Percentiles rank a stretch among this genome's conserved stretches.
Evolutionary conservation across 2,113 vertebrate genomes (phyloP).

Genomic region (Paedocypris sp.): DNA sequence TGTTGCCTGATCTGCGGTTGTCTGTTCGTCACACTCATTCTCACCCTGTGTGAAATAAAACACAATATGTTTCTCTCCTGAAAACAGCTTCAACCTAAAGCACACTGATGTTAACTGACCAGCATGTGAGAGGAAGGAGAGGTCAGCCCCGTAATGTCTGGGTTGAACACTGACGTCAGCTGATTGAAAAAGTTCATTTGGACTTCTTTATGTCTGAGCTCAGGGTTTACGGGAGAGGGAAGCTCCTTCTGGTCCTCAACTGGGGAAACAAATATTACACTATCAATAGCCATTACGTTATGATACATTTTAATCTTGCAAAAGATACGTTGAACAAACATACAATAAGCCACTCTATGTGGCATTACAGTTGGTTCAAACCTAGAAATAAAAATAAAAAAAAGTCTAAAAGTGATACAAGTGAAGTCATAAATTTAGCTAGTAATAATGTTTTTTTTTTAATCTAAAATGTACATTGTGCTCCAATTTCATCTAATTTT

Average conservation of each 20-base stretch:
- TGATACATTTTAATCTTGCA: no score
- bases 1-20: slow-evolving; percentile 74
- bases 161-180: slow-evolving; percentile 91
- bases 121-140: slow-evolving; percentile 65
- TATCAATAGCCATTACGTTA: no score
- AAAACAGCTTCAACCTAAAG: background rate
- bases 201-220: slow-evolving; percentile 91
- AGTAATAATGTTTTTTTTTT: no score
- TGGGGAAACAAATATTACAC: slow-evolving; percentile 50
- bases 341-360: no score
- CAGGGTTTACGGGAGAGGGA: slow-evolving; percentile 80
- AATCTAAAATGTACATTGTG: no score
- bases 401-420: no score
- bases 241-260: slow-evolving; percentile 97
- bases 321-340: no score
- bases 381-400: no score
- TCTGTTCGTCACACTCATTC: slow-evolving; percentile 80
- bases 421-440: no score
- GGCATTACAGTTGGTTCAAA: no score
- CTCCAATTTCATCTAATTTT: no score
- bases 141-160: slow-evolving; percentile 69
- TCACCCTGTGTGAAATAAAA: slow-evolving; percentile 62
- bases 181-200: slow-evolving; percentile 98
- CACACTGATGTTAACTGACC: slow-evolving; percentile 49
- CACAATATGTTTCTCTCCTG: background rate